phyloP scores from a whole-genome alignment of 92 coral and sea anemone species.

The Actinernus sp. region DNA sequence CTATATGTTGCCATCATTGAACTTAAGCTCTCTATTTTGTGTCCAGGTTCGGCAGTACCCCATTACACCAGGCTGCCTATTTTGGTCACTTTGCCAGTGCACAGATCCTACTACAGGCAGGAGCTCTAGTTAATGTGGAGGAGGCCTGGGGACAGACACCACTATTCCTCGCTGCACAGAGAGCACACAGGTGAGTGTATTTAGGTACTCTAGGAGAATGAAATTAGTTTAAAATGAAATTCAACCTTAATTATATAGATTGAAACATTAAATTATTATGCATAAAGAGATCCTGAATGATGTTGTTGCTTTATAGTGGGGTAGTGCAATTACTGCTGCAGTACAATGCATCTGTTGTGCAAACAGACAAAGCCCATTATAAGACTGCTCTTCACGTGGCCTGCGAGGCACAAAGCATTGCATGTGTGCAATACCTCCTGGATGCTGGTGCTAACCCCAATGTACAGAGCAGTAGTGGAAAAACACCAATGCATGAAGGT shows the following conservation, averaged over 20 bases:
- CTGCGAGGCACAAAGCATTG: constrained; percentile 83
- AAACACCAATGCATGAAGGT: constrained; percentile 96
- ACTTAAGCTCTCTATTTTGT: neutral
- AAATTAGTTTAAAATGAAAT: no score
- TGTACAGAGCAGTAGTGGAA: constrained; percentile 80
- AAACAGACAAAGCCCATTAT: constrained; percentile 84
- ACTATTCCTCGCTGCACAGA: constrained; percentile 90
- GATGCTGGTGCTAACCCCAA: constrained; percentile 94
- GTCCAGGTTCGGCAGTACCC: constrained; percentile 94
- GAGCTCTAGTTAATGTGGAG: constrained; percentile 94
- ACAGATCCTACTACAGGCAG: constrained; percentile 69
- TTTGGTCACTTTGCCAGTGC: constrained; percentile 94
- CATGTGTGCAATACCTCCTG: constrained; percentile 77
- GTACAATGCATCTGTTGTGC: constrained; percentile 76
- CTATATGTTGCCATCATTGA: neutral
- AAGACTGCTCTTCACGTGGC: constrained; percentile 94
- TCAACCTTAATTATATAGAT: no score
- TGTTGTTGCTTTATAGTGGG: constrained; percentile 46
- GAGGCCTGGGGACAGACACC: constrained; percentile 99
- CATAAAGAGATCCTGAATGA: neutral
- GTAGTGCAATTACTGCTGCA: constrained; percentile 75
- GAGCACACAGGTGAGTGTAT: constrained; percentile 98
- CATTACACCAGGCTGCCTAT: constrained; percentile 93
- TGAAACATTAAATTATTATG: neutral
- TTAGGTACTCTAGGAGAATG: no score